Base-by-base conservation (phyloP, 1,140 invertebrate species). In the Drosophila pseudoobscura region DNA sequence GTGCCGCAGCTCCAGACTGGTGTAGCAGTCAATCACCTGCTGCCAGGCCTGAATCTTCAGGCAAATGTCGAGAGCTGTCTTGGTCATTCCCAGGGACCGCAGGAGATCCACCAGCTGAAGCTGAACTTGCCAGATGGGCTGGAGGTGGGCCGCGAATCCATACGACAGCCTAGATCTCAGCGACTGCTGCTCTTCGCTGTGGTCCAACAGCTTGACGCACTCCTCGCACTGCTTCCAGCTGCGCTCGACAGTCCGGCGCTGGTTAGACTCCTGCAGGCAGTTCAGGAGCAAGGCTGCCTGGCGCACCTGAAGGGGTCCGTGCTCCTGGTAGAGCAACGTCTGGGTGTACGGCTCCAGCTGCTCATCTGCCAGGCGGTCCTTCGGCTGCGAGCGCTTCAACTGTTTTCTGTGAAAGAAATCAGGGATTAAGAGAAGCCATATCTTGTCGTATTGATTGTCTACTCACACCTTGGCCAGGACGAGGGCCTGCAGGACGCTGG, bases 21-120 rank as follows among this genome's bases (percentile, higher is more conserved):
- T 96, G 82, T 99, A 99, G 92, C 98, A 99, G 2, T 94, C 93
- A 66, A 99, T 97, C 15, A 98, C 96, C 90, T 98, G 95, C 77
- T 99, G 97, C 98, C 98, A 99, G n/a, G 96, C 91, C 66, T 97
- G 93, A 8, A 98, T 92, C 50, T 94, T 92, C 20, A 96, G 92
- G 91, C 95, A 99, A 35, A 98, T 92, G 74, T 98, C 97, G 13
- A 99, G 92, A 29, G 98, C 98, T 26, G 94, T 94, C 89, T 98
- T 98, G 0, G 96, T 93, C 59, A 96, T 93, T 26, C 97, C 97
- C 31, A 99, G 84, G 75, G 95, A 95, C 0, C 97, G 78, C 78
- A 98, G 94, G 20, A 98, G 70, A 73, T 96, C 94, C 1, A 96
- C 97, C 41, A 98, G 92, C 58, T 96, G 94, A 75, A 95, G 93